Percentiles rank a stretch among this genome's conserved stretches.
phyloP scores from a whole-genome alignment of 2,888 invertebrate species.

The Dinocampus coccinellae region DNA sequence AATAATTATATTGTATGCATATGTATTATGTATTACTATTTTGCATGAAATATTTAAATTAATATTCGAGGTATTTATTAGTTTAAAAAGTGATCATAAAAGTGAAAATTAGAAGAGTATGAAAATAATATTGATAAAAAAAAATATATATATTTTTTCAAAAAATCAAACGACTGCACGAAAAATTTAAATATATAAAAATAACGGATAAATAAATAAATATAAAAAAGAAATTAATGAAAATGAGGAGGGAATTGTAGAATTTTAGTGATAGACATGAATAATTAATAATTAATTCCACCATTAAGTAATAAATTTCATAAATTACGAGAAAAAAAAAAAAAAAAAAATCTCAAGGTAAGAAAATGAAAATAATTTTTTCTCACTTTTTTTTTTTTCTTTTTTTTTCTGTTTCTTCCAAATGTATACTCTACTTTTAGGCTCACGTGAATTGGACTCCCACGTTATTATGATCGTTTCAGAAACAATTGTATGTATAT shows the following conservation, averaged over 20 bases:
- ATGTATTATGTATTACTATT: not conserved
- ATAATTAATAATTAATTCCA: constrained; percentile 45
- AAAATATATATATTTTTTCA: no score
- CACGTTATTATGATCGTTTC: constrained; percentile 18
- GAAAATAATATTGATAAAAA: not conserved
- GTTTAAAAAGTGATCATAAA: not conserved
- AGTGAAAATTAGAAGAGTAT: not conserved
- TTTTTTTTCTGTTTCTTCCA: no score
- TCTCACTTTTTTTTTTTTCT: no score
- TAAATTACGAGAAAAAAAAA: constrained; percentile 2
- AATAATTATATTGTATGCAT: not conserved
- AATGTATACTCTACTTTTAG: constrained; percentile 39
- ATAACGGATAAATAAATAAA: not conserved
- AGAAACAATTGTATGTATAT: not conserved
- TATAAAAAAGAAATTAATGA: not conserved
- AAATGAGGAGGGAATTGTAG: not conserved
- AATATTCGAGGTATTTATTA: not conserved
- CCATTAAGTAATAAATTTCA: no score
- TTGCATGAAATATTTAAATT: not conserved
- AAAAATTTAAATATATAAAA: not conserved
- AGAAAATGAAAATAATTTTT: not conserved
- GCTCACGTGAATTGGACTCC: constrained; percentile 25
- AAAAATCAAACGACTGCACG: no score
- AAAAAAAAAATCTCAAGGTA: not conserved
- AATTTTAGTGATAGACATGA: no score